Conservation (phyloP, 2,113 vertebrate species). For the Ammospiza nelsoni region DNA sequence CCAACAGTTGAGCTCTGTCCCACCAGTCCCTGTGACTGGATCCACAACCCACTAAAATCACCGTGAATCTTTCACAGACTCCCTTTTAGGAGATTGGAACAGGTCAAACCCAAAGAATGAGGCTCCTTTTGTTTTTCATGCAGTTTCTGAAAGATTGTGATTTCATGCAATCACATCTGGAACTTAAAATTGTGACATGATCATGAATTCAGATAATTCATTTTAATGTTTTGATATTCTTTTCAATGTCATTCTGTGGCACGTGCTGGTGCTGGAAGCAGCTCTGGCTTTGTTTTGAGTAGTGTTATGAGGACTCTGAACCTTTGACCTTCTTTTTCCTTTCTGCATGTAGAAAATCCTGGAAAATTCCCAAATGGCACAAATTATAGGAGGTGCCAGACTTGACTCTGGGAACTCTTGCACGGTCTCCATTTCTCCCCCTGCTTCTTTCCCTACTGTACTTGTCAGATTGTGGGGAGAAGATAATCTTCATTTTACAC, state of each 20-base stretch:
- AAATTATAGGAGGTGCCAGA: background rate
- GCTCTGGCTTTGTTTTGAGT: constrained; percentile 5
- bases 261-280: background rate
- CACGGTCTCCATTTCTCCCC: fast-evolving
- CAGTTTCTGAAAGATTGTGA: background rate
- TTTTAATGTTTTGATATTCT: background rate
- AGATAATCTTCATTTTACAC: constrained; percentile 57
- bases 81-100: background rate
- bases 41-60: background rate
- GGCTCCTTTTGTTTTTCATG: background rate
- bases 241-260: background rate
- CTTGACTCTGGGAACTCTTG: background rate
- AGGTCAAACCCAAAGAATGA: background rate
- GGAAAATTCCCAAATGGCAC: constrained; percentile 48
- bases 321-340: constrained; percentile 28
- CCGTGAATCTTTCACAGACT: background rate
- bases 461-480: constrained; percentile 49
- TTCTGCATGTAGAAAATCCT: constrained; percentile 8
- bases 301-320: background rate
- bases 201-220: background rate
- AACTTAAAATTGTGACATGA: background rate
- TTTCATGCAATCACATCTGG: background rate
- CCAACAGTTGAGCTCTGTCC: background rate
- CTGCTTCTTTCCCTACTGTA: background rate
- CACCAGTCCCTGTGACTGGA: background rate